Percentiles rank a stretch among this genome's conserved stretches.
Conservation (phyloP, 2,797 vertebrate genomes). For the Pteropus rufus region DNA sequence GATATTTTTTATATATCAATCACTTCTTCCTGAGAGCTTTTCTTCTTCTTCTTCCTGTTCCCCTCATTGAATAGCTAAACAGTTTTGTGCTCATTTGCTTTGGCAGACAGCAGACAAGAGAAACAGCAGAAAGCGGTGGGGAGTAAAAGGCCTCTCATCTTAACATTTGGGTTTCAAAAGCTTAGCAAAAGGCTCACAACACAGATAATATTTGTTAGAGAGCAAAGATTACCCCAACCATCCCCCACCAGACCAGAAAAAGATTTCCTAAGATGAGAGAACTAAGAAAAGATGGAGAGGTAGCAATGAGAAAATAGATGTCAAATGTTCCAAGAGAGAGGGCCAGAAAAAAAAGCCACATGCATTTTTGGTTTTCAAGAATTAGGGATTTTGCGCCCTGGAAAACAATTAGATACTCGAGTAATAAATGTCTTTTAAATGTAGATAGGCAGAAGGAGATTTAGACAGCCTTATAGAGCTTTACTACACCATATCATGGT, state of each 20-base stretch:
- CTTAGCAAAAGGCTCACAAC: slow-evolving; percentile 21
- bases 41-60: slow-evolving; percentile 3
- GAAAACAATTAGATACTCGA: neutral
- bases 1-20: slow-evolving; percentile 35
- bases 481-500: neutral
- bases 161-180: slow-evolving; percentile 50
- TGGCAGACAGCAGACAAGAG: slow-evolving; percentile 35
- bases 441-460: neutral
- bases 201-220: neutral
- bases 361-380: neutral
- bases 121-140: slow-evolving; percentile 47
- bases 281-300: neutral
- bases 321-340: neutral
- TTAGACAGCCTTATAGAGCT: neutral
- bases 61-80: slow-evolving; percentile 35
- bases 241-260: neutral
- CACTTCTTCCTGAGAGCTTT: slow-evolving; percentile 12
- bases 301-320: slow-evolving; percentile 20
- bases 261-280: neutral
- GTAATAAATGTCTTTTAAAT: neutral
- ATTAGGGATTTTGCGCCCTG: neutral
- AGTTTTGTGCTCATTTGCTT: slow-evolving; percentile 45
- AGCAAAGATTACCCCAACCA: slow-evolving; percentile 10
- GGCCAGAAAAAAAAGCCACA: neutral
- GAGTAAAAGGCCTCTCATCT: slow-evolving; percentile 43